These are phyloP conservation scores for Hylomyscus alleni DNA, from an alignment of 2,797 vertebrate species.

Conservation along the genomic window DNA sequence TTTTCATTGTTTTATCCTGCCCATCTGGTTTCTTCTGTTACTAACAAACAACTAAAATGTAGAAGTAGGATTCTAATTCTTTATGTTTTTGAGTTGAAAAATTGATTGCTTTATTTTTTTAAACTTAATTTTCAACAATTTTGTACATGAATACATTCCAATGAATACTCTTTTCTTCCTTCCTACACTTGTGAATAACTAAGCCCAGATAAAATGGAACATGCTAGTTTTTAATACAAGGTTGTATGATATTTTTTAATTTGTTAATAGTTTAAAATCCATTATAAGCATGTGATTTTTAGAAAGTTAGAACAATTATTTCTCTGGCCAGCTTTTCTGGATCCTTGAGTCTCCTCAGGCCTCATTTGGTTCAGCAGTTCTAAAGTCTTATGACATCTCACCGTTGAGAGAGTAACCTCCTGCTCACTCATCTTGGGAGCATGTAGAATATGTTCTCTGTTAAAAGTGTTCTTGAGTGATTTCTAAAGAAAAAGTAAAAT, in stretches of 20 bases:
- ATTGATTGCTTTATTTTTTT: not conserved
- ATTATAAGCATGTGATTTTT: not conserved
- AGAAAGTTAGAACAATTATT: not conserved
- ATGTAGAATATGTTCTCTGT: not conserved
- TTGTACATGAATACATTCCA: not conserved
- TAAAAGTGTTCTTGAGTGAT: not conserved
- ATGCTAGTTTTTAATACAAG: not conserved
- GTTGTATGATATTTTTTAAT: not conserved
- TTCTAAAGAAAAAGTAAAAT: conserved; percentile 29
- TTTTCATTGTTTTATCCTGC: not conserved
- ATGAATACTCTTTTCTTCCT: no score
- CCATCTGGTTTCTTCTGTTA: not conserved
- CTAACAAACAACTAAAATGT: not conserved
- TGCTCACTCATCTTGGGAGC: conserved; percentile 53
- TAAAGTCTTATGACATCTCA: conserved; percentile 20
- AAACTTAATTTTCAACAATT: not conserved
- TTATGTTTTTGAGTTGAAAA: not conserved
- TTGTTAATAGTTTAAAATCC: not conserved
- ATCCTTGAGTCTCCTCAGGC: not conserved
- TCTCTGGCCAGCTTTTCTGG: conserved; percentile 1
- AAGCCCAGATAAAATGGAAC: not conserved
- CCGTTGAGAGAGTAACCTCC: conserved; percentile 33
- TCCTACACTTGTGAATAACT: not conserved
- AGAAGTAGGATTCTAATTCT: not conserved
- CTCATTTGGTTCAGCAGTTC: not conserved